Conservation (phyloP, 2,113 vertebrate species). For the Poicephalus meyeri region DNA sequence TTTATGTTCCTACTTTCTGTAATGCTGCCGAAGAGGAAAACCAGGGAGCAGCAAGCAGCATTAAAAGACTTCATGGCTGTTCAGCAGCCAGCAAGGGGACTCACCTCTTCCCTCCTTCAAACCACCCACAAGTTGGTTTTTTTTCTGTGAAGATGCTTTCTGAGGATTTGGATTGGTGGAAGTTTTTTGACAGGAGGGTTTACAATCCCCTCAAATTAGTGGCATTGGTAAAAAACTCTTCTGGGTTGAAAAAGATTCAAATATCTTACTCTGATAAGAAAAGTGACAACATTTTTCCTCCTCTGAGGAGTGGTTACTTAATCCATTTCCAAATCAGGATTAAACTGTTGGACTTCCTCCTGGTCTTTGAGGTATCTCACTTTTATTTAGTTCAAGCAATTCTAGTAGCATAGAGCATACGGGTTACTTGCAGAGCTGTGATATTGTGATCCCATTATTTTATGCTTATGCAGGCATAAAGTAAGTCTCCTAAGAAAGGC, state of each 20-base stretch:
- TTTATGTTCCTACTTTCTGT: not conserved
- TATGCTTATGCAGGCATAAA: not conserved
- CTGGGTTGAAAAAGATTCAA: not conserved
- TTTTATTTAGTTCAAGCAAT: not conserved
- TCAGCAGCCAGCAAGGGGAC: not conserved
- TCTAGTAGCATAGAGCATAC: not conserved
- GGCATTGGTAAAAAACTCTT: not conserved
- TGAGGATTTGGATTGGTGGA: not conserved
- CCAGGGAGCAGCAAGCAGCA: not conserved
- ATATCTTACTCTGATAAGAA: not conserved
- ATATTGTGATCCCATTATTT: not conserved
- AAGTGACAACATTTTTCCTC: not conserved
- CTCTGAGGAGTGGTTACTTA: not conserved
- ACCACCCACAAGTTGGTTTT: not conserved
- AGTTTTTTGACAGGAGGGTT: not conserved
- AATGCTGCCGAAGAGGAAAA: not conserved
- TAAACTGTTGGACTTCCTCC: not conserved
- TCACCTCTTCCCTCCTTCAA: not conserved
- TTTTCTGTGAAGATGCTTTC: not conserved
- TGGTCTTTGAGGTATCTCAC: not conserved
- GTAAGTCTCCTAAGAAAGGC: not conserved
- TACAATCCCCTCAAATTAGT: not conserved
- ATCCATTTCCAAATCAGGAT: not conserved
- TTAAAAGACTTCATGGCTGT: not conserved
- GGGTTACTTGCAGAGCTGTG: not conserved